Evolutionary conservation across 2,113 vertebrate genomes (phyloP).

Genomic region (Barnardius zonarius): DNA sequence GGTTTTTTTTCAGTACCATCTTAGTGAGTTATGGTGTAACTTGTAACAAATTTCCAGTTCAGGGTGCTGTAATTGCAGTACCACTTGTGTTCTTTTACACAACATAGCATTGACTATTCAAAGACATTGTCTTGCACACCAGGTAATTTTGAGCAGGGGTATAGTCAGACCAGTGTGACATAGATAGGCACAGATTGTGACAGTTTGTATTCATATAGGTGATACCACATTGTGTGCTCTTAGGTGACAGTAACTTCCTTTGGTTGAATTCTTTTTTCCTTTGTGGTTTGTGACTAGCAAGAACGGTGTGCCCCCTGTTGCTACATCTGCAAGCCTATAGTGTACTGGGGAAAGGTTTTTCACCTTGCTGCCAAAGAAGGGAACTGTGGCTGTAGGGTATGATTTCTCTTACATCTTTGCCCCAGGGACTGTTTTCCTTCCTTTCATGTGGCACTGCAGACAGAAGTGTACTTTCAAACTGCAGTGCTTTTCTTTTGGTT

Average conservation of each 20-base stretch:
- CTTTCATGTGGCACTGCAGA: background rate
- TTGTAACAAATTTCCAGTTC: background rate
- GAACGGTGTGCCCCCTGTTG: background rate
- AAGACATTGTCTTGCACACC: accelerated
- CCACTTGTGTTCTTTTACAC: background rate
- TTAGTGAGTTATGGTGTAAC: background rate
- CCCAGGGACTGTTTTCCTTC: background rate
- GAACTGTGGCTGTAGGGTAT: background rate
- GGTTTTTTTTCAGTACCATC: background rate
- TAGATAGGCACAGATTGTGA: background rate
- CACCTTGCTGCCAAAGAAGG: background rate
- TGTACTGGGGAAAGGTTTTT: background rate
- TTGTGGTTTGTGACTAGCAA: background rate
- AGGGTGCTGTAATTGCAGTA: background rate
- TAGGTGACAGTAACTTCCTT: background rate
- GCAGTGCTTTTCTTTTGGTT: background rate
- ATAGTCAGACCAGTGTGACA: background rate
- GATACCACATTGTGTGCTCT: accelerated
- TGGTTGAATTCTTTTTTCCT: background rate
- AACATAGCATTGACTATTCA: background rate
- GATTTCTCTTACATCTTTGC: background rate
- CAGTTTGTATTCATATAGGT: accelerated
- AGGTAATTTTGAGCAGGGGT: background rate
- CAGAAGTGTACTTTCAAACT: background rate
- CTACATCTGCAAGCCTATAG: background rate